These are phyloP conservation scores for Stercorarius parasiticus DNA, from an alignment of 2,113 vertebrate species.

Conservation along the genomic window DNA sequence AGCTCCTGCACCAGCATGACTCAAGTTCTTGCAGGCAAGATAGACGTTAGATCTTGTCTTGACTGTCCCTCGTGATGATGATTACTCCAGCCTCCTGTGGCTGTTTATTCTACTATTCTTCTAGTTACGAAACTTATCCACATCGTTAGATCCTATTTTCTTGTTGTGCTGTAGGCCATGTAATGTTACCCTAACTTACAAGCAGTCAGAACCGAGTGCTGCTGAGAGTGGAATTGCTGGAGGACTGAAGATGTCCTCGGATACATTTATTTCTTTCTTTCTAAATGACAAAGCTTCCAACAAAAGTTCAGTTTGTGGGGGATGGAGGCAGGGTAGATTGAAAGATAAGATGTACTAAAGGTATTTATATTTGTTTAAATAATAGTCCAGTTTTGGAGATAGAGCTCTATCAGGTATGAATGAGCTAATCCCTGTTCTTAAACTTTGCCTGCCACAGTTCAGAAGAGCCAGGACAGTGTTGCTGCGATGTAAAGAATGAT, in stretches of 20 bases:
- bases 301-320: not conserved
- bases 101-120: constrained; percentile 46
- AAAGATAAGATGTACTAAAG: constrained; percentile 41
- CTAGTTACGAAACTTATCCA: constrained; percentile 34
- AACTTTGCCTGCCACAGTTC: not conserved
- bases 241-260: not conserved
- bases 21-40: constrained; percentile 34
- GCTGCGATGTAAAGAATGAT: not conserved
- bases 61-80: constrained; percentile 36
- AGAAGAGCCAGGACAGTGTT: not conserved
- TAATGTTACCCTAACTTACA: not conserved
- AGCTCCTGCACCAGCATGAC: constrained; percentile 19
- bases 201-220: not conserved
- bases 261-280: not conserved
- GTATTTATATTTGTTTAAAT: constrained; percentile 63
- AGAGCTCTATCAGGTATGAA: not conserved
- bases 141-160: constrained; percentile 36
- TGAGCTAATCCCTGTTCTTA: constrained; percentile 22
- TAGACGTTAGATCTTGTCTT: constrained; percentile 31
- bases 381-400: constrained; percentile 27
- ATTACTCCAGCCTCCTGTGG: constrained; percentile 29
- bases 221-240: not conserved
- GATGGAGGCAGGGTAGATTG: not conserved
- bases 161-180: constrained; percentile 30
- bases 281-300: not conserved